Evolutionary conservation across 2,113 vertebrate genomes (phyloP).

Genomic region (Lota lota): DNA sequence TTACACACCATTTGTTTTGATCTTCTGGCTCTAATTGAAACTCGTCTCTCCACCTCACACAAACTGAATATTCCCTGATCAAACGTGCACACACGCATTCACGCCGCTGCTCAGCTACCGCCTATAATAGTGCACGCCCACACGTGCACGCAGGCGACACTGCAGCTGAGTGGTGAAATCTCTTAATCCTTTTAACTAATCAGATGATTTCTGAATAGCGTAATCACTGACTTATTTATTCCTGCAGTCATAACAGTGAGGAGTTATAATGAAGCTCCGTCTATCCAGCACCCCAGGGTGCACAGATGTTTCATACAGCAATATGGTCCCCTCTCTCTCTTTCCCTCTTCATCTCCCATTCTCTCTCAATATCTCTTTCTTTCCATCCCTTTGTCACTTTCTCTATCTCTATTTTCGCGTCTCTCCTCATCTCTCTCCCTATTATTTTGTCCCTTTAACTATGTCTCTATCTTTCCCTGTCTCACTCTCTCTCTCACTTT

Average conservation of each 20-base stretch:
- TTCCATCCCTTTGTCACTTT: no score
- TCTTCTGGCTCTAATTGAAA: no score
- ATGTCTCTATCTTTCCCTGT: neutral
- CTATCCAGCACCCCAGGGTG: slow-evolving; percentile 65
- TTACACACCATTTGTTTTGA: no score
- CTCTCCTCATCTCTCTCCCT: neutral
- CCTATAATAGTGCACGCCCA: neutral
- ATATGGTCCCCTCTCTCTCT: slow-evolving; percentile 64
- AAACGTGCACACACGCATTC: no score
- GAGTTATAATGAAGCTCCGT: slow-evolving; percentile 52
- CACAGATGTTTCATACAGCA: slow-evolving; percentile 74
- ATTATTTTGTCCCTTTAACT: slow-evolving; percentile 27
- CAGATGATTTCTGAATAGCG: slow-evolving; percentile 59
- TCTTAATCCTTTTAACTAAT: slow-evolving; percentile 43
- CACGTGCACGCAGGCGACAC: neutral
- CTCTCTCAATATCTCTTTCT: neutral
- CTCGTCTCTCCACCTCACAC: no score
- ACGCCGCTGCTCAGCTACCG: neutral
- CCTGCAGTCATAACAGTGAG: slow-evolving; percentile 67
- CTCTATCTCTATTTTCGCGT: no score
- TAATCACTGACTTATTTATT: slow-evolving; percentile 71
- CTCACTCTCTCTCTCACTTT: neutral
- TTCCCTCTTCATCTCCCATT: neutral
- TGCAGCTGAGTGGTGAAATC: slow-evolving; percentile 43
- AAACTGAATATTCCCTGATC: no score